A percentile compares a stretch with the other conserved stretches of the same genome.
These are phyloP conservation scores for Aphyosemion australe DNA, from an alignment of 2,113 vertebrate genomes.

Conservation along the genomic window DNA sequence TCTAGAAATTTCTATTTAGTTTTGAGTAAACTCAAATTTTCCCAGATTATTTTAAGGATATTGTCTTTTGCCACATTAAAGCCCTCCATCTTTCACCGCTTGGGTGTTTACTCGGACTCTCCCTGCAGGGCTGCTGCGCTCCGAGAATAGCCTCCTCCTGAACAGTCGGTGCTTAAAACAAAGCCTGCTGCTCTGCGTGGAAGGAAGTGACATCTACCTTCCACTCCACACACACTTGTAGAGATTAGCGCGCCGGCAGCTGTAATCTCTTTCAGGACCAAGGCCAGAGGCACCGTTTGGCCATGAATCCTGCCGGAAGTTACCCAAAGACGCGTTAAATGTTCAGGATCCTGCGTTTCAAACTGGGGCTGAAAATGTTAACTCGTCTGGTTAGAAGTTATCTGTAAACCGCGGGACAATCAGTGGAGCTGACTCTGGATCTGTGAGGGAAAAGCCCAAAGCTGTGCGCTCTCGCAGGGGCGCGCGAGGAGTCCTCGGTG, in stretches of 20 bases:
- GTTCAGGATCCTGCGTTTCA: slow-evolving; percentile 8
- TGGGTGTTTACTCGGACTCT: too few species aligned
- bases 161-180: slow-evolving; percentile 50
- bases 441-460: slow-evolving; percentile 46
- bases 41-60: too few species aligned
- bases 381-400: slow-evolving; percentile 16
- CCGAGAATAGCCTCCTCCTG: slow-evolving; percentile 64
- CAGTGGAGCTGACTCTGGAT: not conserved
- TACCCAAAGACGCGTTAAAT: slow-evolving; percentile 11
- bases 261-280: slow-evolving; percentile 76
- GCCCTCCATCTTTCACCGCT: too few species aligned
- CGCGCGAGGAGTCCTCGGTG: slow-evolving; percentile 55
- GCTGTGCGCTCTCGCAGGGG: slow-evolving; percentile 65
- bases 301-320: slow-evolving; percentile 59
- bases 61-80: too few species aligned
- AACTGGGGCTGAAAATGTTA: slow-evolving; percentile 36
- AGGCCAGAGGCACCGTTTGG: slow-evolving; percentile 62
- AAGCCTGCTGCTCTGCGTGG: slow-evolving; percentile 30
- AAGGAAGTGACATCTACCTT: slow-evolving; percentile 70
- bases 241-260: slow-evolving; percentile 68
- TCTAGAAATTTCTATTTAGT: too few species aligned
- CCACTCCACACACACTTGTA: slow-evolving; percentile 61
- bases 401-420: slow-evolving; percentile 18
- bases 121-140: not conserved
- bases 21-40: too few species aligned